These are phyloP conservation scores for Monomorium pharaonis DNA, from an alignment of 1,140 invertebrate species.

Conservation along the genomic window DNA sequence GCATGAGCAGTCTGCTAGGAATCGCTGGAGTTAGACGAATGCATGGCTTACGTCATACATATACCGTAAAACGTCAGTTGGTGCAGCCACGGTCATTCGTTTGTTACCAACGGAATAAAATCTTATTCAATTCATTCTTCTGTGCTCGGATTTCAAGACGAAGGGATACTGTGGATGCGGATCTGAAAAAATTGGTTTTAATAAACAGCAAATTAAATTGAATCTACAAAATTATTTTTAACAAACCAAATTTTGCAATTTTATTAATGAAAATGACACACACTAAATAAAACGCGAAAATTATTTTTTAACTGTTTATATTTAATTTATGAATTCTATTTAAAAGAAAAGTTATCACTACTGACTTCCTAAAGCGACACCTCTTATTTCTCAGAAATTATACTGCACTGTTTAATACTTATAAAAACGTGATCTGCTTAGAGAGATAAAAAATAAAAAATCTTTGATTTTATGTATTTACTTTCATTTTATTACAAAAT, in stretches of 20 bases:
- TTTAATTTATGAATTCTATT: no score
- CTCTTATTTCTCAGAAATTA: no score
- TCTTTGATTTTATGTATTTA: no score
- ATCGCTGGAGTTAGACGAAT: slow-evolving; percentile 55
- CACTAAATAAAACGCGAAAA: not conserved
- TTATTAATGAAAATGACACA: not conserved
- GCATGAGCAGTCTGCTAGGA: slow-evolving; percentile 56
- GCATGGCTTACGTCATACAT: slow-evolving; percentile 43
- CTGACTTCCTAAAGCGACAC: no score
- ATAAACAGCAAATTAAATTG: not conserved
- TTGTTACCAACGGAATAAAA: slow-evolving; percentile 37
- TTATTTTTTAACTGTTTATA: not conserved
- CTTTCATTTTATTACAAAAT: no score
- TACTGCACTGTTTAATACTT: no score
- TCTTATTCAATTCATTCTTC: not conserved
- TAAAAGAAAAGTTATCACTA: no score
- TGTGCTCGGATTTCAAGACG: not conserved
- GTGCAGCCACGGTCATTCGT: slow-evolving; percentile 40
- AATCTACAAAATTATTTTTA: not conserved
- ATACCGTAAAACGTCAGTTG: slow-evolving; percentile 54
- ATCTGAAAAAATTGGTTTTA: not conserved
- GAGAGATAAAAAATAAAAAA: no score
- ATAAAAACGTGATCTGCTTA: no score
- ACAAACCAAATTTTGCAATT: not conserved
- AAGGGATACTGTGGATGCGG: no score